Base-by-base conservation (phyloP, 2,113 vertebrate species). In the Rhizomys pruinosus region DNA sequence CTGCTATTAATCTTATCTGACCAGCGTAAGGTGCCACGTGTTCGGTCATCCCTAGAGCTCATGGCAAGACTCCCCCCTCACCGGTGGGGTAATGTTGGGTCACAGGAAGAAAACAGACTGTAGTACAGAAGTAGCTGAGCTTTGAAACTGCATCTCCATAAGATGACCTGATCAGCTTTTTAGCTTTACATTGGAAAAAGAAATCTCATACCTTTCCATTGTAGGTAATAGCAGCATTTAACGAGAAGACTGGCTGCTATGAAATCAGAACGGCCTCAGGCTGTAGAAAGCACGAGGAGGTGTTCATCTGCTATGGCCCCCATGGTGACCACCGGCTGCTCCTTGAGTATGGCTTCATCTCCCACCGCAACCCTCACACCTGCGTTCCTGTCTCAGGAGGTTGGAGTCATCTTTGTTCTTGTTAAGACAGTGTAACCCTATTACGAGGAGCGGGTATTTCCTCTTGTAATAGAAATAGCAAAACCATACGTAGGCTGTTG, bases 331-430 rank as follows among this genome's bases (percentile, higher is more conserved):
- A 99, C 92, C 98, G 98, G 7, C 98, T 99, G 94, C 97, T 99
- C 82, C 96, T 99, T 20, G 99, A 99, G 87, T 99, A 99, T 1
- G 99, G 99, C 29, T 99, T 99, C 85, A 96, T 99, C 32, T 97
- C 98, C 12, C 0, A 11, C 37, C 19, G 27, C 16, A 99, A 99
- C 92, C 99, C 98, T n/a, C 98, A 99, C 47, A 98, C 98, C 27
- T 98, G 98, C 4, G 99, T 99, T 87, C 98, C 98, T 44, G 98
- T 99, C 78, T 96, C 98, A 3, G 42, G 96, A 98, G 99, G 99
- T 99, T 84, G 96, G 97, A 29, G 64, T 72, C n/a, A 4, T 37
- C 16, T 55, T 71, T 80, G 17, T 84, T 81, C 1, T 57, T n/a
- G 3, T 37, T 13, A 22, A 55, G 37, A 81, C 39, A 13, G 17